Conservation (phyloP, 53 echinoderm and acorn worm species). For the Hippasteria phrygiana region DNA sequence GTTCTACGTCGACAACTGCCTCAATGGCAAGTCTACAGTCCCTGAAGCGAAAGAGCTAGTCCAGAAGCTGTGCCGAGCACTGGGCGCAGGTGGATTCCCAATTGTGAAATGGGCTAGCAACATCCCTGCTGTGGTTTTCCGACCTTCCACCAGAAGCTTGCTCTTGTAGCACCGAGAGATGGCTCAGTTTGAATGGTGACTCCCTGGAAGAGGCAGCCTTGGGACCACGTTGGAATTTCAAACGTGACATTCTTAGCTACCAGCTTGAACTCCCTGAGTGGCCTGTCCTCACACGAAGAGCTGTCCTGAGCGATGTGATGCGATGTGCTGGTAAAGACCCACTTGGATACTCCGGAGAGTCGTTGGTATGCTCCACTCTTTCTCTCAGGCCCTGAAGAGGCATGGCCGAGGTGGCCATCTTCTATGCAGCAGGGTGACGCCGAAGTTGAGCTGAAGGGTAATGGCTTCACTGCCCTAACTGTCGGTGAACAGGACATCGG, state of each 20-base stretch:
- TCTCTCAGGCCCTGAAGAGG: not conserved
- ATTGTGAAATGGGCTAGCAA: conserved; percentile 30
- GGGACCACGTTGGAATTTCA: conserved; percentile 20
- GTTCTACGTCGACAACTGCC: not conserved
- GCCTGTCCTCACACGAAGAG: conserved; percentile 21
- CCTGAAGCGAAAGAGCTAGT: conserved; percentile 15
- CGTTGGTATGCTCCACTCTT: conserved; percentile 10
- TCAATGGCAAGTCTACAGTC: conserved; percentile 3
- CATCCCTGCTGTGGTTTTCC: not conserved
- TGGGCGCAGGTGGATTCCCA: not conserved
- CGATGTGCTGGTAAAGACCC: conserved; percentile 40
- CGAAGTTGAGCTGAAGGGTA: not conserved
- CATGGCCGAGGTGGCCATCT: not conserved
- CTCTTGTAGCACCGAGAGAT: not conserved
- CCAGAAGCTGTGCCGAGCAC: conserved; percentile 1
- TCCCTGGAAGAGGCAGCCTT: not conserved
- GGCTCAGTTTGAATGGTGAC: conserved; percentile 4
- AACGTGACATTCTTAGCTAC: not conserved
- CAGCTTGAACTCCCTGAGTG: not conserved
- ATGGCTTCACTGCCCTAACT: not conserved
- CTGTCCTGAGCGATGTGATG: conserved; percentile 28
- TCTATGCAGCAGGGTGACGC: not conserved
- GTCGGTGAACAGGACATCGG: not conserved
- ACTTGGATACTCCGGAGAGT: conserved; percentile 1
- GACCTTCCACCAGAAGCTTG: conserved; percentile 13